Base-by-base conservation (phyloP, 2,888 invertebrate species). In the Cryptops parisi region DNA sequence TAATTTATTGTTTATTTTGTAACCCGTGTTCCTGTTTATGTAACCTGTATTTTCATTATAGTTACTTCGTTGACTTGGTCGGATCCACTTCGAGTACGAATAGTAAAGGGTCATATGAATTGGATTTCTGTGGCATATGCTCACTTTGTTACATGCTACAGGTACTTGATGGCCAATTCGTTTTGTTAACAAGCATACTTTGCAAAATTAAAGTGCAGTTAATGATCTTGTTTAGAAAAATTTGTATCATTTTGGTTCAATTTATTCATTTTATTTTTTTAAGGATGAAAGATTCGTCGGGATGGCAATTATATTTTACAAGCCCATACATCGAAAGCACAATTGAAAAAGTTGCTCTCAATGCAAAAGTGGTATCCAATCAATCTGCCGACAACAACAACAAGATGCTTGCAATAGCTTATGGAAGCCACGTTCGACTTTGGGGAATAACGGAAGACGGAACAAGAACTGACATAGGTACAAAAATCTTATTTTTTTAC, bases 71-170 rank as follows among this genome's bases (percentile, higher is more conserved):
- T 54, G 26, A 73, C 76, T 46, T 88, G 87, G 84, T 78, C 82
- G 4, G 89, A 90, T 68, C 88, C 85, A 43, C 69, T 88, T 64
- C 76, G 89, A 62, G 91, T 93, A 39, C 85, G 89, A 72, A 86
- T 90, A 49, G 87, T 94, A 61, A 87, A 89, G 67, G 94, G 94
- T 2, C 94, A 97, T 72, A 93, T 96, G 69, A 96, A 94, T 68
- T 96, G 94, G 88, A 87, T 98, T 58, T 90, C 88, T 22, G 91
- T 93, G 22, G 94, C 93, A 1, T 96, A 94, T 69, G 84, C 90
- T 54, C 90, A 96, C 71, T 93, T 90, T 72, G 87, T 96, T 22
- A 86, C 88, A 55, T 91, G 94, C 65, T 97, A 91, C 69, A 80
- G 84, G 85, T 86, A 72, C 65, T 64, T 19, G 9, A 12, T 12